Evolutionary conservation across 2,113 vertebrate species (phyloP), one percentile per base, ranked within the genome.

Genomic region (Zeus faber): DNA sequence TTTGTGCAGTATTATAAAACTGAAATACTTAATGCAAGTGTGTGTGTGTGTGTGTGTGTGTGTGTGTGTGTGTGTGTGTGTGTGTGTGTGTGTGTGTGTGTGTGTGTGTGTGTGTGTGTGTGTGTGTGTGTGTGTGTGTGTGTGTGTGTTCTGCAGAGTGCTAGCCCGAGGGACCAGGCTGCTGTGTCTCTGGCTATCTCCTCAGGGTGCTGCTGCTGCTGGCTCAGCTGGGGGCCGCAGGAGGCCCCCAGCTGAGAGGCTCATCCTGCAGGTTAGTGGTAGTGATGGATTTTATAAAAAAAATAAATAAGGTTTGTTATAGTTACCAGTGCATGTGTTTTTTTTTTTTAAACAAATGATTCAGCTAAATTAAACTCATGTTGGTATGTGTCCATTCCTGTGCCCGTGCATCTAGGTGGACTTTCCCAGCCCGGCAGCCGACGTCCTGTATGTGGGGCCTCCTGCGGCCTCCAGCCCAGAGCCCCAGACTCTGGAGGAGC

Each of bases 371-470:
- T 51, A 16, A 6, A 16, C 16, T 1, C n/a, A 17, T 47, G 13
- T 24, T 6, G 23, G 6, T 18, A 7, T 29, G n/a, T 18, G 20
- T n/a, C 14, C 17, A 27, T 23, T 20, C 58, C 1, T 56, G 17
- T 45, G 41, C 20, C 17, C 5, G 60, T 6, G 50, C 27, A 2
- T 44, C 29, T 74, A 98, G 97, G 91, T 99, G 85, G 93, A 97
- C 54, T 99, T 98, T 26, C 95, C 96, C 37, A 89, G 72, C 49
- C 87, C 90, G 22, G 4, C 81, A 2, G 84, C 92, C 80, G 91
- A 96, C 49, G 88, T 95, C 71, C 80, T 94, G 51, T 98, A 97
- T 59, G 90, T 91, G 58, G 87, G 85, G 62, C 95, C 95, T 48
- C 85, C 91, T 49, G 84, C 89, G 67, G 79, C 78, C 14, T 80